Percentiles rank a stretch among this genome's conserved stretches.
Conservation (phyloP, 2,113 vertebrate genomes). For the Platichthys flesus region DNA sequence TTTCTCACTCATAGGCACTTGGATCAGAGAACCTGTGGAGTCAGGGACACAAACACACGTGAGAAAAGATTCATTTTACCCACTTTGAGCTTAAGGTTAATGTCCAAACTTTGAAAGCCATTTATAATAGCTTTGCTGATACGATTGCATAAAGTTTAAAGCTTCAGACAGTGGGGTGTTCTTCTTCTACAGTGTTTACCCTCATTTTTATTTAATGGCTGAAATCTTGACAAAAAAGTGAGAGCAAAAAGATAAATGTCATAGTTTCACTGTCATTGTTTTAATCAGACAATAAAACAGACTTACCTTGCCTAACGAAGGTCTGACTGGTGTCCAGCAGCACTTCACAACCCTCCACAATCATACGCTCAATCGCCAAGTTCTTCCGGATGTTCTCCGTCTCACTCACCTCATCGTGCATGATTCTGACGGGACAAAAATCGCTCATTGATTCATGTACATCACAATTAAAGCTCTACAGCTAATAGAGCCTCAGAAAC, state of each 20-base stretch:
- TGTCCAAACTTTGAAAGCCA: no score
- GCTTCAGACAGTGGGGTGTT: no score
- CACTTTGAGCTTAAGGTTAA: not conserved
- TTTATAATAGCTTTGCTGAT: not conserved
- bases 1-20: conserved; percentile 96
- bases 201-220: not conserved
- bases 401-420: conserved; percentile 98
- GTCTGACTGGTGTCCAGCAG: conserved; percentile 99
- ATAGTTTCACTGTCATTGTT: not conserved
- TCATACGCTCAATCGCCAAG: conserved; percentile 96
- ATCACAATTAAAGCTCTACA: not conserved
- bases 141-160: not conserved
- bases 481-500: no score
- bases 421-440: conserved; percentile 84
- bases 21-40: conserved; percentile 90
- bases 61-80: not conserved
- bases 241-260: not conserved
- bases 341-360: conserved; percentile 96
- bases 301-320: conserved; percentile 94
- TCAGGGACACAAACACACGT: not conserved
- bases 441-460: not conserved
- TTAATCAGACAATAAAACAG: not conserved
- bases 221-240: not conserved
- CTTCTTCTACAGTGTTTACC: not conserved
- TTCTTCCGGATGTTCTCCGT: conserved; percentile 98